phyloP scores from a whole-genome alignment of 2,113 vertebrate species.

The Heliornis fulica region DNA sequence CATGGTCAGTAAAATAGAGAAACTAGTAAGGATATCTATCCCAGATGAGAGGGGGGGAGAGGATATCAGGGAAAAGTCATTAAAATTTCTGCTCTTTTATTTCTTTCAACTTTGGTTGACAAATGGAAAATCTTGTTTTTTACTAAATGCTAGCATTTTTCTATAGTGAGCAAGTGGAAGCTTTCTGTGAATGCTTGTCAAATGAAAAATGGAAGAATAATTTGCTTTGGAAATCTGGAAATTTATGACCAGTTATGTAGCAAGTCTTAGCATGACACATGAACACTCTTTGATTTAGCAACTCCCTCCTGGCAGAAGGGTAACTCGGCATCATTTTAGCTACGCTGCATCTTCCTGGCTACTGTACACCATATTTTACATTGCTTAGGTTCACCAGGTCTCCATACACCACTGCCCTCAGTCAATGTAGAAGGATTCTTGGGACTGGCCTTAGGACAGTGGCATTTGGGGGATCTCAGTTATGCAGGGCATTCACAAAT shows the following conservation, averaged over 20 bases:
- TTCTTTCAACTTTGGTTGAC: neutral
- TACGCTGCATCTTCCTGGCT: neutral
- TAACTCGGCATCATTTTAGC: neutral
- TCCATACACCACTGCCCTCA: neutral
- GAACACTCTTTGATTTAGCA: neutral
- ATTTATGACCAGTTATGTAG: neutral
- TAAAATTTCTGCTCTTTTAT: neutral
- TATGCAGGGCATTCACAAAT: constrained; percentile 96
- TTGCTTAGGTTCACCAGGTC: neutral
- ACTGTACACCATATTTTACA: constrained; percentile 14
- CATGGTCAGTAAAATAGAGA: neutral
- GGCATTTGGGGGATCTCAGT: constrained; percentile 85
- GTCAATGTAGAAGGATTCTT: constrained; percentile 78
- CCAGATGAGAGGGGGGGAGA: neutral
- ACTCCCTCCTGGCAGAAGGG: neutral
- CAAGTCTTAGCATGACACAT: neutral
- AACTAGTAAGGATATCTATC: neutral
- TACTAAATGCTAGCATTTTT: neutral
- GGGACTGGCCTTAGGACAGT: constrained; percentile 76
- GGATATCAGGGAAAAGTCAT: neutral
- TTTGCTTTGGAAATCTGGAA: neutral
- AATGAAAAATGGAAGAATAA: neutral
- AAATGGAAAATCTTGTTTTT: neutral
- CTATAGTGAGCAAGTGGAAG: neutral
- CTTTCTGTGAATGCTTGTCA: neutral